A percentile compares a stretch with the other conserved stretches of the same genome.
Evolutionary conservation across 2,888 invertebrate genomes (phyloP).

Genomic region (Apamea monoglypha): DNA sequence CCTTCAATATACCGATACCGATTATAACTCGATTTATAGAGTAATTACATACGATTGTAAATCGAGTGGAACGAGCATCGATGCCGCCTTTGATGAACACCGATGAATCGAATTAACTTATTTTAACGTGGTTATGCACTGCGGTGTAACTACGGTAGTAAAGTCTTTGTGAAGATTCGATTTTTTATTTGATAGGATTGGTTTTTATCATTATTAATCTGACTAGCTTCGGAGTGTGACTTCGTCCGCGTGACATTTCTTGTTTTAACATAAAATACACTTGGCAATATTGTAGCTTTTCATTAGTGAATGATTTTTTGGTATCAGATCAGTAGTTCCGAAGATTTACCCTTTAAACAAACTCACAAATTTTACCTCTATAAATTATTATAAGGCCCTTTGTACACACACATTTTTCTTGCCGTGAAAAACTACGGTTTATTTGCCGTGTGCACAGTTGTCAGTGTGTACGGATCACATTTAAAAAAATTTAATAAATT

Average conservation of each 20-base stretch:
- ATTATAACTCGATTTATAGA: slow-evolving; percentile 73
- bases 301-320: background rate
- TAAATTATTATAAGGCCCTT: no score
- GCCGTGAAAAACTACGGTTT: no score
- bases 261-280: no score
- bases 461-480: no score
- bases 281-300: background rate
- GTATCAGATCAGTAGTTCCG: background rate
- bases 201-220: background rate
- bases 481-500: no score
- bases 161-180: background rate
- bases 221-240: background rate
- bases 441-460: no score
- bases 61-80: slow-evolving; percentile 71
- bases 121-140: slow-evolving; percentile 48
- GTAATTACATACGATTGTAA: slow-evolving; percentile 76
- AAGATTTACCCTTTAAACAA: no score
- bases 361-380: no score
- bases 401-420: no score
- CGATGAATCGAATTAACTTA: slow-evolving; percentile 69
- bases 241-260: no score
- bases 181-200: slow-evolving; percentile 4
- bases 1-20: slow-evolving; percentile 67
- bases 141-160: slow-evolving; percentile 37
- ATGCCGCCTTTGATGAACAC: slow-evolving; percentile 78